Conservation (phyloP, 2,888 invertebrate genomes). For the Lasioglossum pauxillum region DNA sequence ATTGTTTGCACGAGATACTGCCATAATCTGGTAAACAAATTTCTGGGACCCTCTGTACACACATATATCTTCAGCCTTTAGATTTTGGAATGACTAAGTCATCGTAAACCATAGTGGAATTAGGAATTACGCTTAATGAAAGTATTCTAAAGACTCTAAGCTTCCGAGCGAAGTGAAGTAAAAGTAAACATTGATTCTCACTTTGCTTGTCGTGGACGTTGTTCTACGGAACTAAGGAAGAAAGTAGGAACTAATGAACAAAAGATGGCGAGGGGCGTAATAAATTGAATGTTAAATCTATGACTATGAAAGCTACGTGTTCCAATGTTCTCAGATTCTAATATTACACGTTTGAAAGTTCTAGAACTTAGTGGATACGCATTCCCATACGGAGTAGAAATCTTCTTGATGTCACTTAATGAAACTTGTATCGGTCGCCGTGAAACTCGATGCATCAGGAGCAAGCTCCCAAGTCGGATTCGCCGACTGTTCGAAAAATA, state of each 20-base stretch:
- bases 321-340: conserved; percentile 21
- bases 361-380: conserved; percentile 18
- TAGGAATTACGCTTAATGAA: not conserved
- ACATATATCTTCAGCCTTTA: not conserved
- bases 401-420: conserved; percentile 4
- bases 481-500: not conserved
- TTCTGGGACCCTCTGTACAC: not conserved
- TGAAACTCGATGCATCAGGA: not conserved
- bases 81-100: not conserved
- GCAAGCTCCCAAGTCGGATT: conserved; percentile 13
- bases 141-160: not conserved
- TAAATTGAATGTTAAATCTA: conserved; percentile 20
- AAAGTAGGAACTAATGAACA: not conserved
- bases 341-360: conserved; percentile 3
- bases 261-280: conserved; percentile 1
- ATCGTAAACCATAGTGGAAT: conserved; percentile 4
- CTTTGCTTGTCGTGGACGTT: conserved; percentile 12
- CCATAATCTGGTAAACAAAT: not conserved
- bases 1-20: not conserved
- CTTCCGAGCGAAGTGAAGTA: conserved; percentile 5
- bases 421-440: not conserved
- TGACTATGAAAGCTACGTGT: conserved; percentile 4
- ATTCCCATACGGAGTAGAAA: conserved; percentile 1
- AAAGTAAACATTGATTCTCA: conserved; percentile 16
- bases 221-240: not conserved